Base-by-base conservation (phyloP, 1,140 invertebrate genomes). In the Choristoneura fumiferana region DNA sequence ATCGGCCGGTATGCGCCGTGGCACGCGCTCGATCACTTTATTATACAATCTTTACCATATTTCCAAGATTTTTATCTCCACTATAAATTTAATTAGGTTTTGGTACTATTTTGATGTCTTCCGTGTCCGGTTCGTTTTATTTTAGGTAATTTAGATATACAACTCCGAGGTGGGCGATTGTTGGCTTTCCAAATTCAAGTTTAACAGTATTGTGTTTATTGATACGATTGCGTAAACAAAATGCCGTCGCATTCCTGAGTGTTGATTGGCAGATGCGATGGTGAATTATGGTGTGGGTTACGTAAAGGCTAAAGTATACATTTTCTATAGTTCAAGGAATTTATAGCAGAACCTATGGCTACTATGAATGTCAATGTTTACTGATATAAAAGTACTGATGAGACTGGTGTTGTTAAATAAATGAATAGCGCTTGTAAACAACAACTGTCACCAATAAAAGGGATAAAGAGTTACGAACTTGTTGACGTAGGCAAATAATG, bases 41-140 rank as follows among this genome's bases (percentile, higher is more conserved):
- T 82, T 85, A 85, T 80, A 71, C 76, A 68, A 74, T 73, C n/a
- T 70, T 76, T 71, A 76, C 60, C 70, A 80, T 78, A 78, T 80
- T 81, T 76, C 67, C 60, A 63, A 73, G 64, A 72, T 63, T 57
- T 62, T 81, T 78, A 79, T 81, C 69, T 75, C 66, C 49, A 63
- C 58, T 68, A 78, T 81, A 77, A 77, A 73, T 76, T 78, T 78
- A 84, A 84, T 85, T 78, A 78, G 66, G 60, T 57, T 76, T 65
- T 67, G 62, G 65, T 74, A 76, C 66, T 71, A 67, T 79, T 73
- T 72, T 70, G 63, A 69, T 75, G 62, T 74, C 70, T 82, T 81
- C 74, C 77, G 73, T 69, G 69, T 78, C 72, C 67, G 74, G 71
- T 71, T 72, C 62, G 36, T 57, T 57, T 9, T 22, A 9, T 70